Conservation (phyloP, 2,797 vertebrate species). For the Anguilla obscura region DNA sequence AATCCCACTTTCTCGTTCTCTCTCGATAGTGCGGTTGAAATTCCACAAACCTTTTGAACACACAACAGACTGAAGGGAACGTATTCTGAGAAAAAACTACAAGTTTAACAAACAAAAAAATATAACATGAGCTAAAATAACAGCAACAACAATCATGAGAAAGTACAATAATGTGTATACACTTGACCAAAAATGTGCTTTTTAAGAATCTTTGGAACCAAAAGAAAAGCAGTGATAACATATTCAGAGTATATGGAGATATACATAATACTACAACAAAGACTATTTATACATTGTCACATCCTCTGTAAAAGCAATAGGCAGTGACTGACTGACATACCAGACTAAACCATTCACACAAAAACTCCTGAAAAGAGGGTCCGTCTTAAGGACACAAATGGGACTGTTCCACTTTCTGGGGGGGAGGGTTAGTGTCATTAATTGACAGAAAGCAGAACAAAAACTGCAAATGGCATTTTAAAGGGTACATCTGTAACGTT, state of each 20-base stretch:
- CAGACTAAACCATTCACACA: constrained; percentile 49
- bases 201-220: constrained; percentile 71
- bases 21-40: constrained; percentile 34
- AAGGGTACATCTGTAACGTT: constrained; percentile 3
- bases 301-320: constrained; percentile 40
- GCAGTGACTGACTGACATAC: constrained; percentile 43
- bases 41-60: constrained; percentile 27
- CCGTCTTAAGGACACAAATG: neutral
- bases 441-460: neutral
- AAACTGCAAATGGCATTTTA: neutral
- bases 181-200: constrained; percentile 64
- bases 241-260: constrained; percentile 55
- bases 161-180: constrained; percentile 53
- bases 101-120: constrained; percentile 49
- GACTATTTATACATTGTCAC: constrained; percentile 41
- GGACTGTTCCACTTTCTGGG: constrained; percentile 25
- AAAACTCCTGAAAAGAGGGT: neutral
- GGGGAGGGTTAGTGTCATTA: neutral
- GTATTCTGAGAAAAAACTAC: constrained; percentile 19
- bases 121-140: constrained; percentile 43
- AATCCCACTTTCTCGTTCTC: constrained; percentile 25
- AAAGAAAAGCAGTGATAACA: constrained; percentile 55
- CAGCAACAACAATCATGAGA: constrained; percentile 43
- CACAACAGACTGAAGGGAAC: constrained; percentile 16
- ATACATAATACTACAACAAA: constrained; percentile 52